phyloP scores from a whole-genome alignment of 30 jellyfish, hydroid and myxozoan genomes.

The Cassiopea andromeda region DNA sequence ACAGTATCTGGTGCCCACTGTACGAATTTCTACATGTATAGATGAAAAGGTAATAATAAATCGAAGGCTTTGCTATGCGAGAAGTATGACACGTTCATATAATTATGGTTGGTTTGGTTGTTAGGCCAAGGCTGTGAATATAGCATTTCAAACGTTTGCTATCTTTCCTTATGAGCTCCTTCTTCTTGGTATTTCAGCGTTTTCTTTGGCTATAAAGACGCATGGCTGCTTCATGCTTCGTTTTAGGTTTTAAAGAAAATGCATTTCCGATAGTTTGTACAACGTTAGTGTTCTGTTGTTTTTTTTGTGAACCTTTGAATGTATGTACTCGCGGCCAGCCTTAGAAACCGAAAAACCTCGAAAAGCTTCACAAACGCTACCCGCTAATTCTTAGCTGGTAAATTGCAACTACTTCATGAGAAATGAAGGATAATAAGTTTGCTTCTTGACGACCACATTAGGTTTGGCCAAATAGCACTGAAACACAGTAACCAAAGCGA shows the following conservation, averaged over 20 bases:
- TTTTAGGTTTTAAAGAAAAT: not conserved
- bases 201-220: not conserved
- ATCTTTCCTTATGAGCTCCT: not conserved
- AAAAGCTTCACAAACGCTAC: not conserved
- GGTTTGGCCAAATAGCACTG: not conserved
- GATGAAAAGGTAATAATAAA: too few species aligned
- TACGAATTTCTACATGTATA: too few species aligned
- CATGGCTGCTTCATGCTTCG: not conserved
- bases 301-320: not conserved
- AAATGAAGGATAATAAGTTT: not conserved
- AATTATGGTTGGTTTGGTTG: not conserved
- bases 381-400: conserved; percentile 5
- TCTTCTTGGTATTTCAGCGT: not conserved
- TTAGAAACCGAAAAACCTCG: conserved; percentile 23
- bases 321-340: conserved; percentile 27
- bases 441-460: conserved; percentile 12
- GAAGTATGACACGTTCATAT: not conserved
- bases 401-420: not conserved
- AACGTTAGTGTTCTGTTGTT: not conserved
- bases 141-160: not conserved
- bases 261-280: not conserved
- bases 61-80: not conserved
- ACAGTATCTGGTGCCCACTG: too few species aligned
- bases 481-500: not conserved
- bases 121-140: not conserved